phyloP scores from a whole-genome alignment of 2,797 vertebrate genomes.

The Erethizon dorsatum region DNA sequence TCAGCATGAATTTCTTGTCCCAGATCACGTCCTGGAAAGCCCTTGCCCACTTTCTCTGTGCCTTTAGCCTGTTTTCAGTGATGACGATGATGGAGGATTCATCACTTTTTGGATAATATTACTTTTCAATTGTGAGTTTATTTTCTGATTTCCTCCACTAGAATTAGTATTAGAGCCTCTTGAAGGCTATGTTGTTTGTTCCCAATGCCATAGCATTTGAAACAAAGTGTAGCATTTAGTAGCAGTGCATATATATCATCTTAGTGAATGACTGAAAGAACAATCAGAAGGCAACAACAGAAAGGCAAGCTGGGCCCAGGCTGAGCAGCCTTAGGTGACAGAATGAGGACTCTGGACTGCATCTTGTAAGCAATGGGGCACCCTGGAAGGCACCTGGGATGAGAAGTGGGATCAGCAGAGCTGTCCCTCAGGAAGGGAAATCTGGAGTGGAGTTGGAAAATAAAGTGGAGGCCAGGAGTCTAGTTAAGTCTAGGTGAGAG shows the following conservation, averaged over 20 bases:
- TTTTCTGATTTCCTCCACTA: background rate
- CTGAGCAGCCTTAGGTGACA: background rate
- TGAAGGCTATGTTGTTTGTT: background rate
- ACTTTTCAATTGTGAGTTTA: background rate
- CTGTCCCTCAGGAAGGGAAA: background rate
- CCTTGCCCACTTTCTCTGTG: background rate
- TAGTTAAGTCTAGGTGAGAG: background rate
- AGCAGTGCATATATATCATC: background rate
- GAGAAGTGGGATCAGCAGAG: background rate
- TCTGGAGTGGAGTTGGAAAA: background rate
- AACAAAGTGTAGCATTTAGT: background rate
- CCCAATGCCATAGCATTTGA: background rate
- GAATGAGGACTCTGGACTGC: background rate
- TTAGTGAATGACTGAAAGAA: background rate
- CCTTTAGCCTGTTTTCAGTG: background rate
- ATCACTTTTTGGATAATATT: background rate
- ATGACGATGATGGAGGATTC: background rate
- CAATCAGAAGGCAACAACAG: background rate
- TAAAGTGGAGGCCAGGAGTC: background rate
- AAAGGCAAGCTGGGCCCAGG: background rate
- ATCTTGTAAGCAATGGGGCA: background rate
- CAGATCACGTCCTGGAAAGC: background rate
- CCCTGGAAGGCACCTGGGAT: background rate
- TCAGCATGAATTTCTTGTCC: background rate
- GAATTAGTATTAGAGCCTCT: background rate